Percentiles rank a stretch among this genome's conserved stretches.
phyloP scores from a whole-genome alignment of 2,113 vertebrate species.

The Cryptoleucopteryx plumbea region DNA sequence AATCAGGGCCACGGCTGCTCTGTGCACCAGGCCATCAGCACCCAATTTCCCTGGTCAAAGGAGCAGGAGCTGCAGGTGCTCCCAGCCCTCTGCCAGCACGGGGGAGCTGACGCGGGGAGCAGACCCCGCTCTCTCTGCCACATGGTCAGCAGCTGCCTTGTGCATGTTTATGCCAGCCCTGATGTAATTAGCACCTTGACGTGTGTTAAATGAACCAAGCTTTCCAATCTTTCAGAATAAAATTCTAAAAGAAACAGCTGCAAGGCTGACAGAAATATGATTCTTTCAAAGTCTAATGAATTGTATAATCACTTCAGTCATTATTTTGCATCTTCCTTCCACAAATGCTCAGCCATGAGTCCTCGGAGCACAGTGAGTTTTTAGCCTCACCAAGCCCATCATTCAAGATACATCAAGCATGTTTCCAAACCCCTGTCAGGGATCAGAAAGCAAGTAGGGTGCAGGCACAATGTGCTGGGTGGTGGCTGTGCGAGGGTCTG shows the following conservation, averaged over 20 bases:
- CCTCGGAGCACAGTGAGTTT: not conserved
- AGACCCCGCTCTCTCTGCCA: not conserved
- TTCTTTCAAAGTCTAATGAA: conserved; percentile 45
- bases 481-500: not conserved
- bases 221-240: conserved; percentile 10
- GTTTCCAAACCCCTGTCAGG: not conserved
- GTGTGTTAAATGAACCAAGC: conserved; percentile 28
- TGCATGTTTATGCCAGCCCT: conserved; percentile 1
- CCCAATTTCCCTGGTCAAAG: not conserved
- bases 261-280: conserved; percentile 40
- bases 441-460: fast-evolving
- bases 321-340: conserved; percentile 9
- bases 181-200: conserved; percentile 51
- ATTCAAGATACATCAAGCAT: not conserved
- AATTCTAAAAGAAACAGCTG: conserved; percentile 52
- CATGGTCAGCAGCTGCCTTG: conserved; percentile 34
- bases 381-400: not conserved
- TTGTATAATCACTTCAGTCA: conserved; percentile 40
- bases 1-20: not conserved
- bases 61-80: not conserved
- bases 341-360: not conserved
- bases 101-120: not conserved
- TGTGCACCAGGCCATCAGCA: fast-evolving
- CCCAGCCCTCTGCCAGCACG: fast-evolving
- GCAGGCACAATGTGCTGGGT: fast-evolving